A percentile compares a stretch with the other conserved stretches of the same genome.
Evolutionary conservation across 2,797 vertebrate species (phyloP).

Genomic region (Lemur catta): DNA sequence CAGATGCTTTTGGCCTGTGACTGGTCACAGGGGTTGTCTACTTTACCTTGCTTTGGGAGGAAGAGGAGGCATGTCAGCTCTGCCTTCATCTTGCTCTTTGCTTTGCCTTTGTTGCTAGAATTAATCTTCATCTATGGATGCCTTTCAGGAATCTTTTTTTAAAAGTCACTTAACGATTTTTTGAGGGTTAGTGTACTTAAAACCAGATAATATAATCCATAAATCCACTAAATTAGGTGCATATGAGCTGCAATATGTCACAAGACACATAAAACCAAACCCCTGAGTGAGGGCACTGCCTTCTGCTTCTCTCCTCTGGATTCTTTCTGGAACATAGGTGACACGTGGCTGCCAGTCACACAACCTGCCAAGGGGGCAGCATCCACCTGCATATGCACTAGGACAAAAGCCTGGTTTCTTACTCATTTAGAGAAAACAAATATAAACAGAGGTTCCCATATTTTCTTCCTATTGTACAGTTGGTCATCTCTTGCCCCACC

Average conservation of each 20-base stretch:
- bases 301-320: not conserved
- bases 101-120: not conserved
- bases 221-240: constrained; percentile 18
- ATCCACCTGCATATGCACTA: not conserved
- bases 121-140: not conserved
- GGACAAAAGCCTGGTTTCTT: not conserved
- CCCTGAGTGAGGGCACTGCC: not conserved
- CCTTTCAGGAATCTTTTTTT: not conserved
- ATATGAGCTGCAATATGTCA: not conserved
- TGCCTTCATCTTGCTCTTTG: not conserved
- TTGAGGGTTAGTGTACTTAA: not conserved
- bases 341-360: not conserved
- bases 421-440: not conserved
- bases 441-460: not conserved
- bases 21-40: not conserved
- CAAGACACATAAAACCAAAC: not conserved
- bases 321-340: not conserved
- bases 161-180: not conserved
- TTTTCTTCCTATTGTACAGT: not conserved
- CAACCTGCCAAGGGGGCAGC: not conserved
- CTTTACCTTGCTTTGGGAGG: not conserved
- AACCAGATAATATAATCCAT: not conserved
- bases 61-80: not conserved
- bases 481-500: rapidly evolving
- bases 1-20: not conserved